phyloP scores from a whole-genome alignment of 2,113 vertebrate species.

The Megatriorchis doriae region DNA sequence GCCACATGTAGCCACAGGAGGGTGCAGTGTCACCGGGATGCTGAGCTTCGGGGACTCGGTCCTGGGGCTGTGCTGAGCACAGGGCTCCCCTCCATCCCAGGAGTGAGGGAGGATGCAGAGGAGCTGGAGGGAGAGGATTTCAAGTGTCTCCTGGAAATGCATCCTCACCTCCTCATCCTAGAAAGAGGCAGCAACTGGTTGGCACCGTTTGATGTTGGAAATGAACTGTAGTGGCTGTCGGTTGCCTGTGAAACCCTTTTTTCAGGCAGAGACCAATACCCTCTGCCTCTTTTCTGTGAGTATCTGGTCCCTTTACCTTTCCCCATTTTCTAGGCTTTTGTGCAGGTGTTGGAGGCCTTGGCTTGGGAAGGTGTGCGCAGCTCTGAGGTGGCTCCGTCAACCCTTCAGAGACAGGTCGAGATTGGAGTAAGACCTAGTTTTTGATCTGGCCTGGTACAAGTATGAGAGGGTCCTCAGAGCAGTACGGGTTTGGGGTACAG shows the following conservation, averaged over 20 bases:
- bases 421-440: neutral
- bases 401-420: neutral
- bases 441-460: neutral
- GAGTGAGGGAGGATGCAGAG: neutral
- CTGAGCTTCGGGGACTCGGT: neutral
- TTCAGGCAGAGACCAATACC: neutral
- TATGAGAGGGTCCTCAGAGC: neutral
- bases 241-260: neutral
- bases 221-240: accelerated
- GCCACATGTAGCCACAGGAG: neutral
- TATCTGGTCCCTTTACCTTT: neutral
- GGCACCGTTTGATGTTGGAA: neutral
- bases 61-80: neutral
- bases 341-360: neutral
- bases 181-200: neutral
- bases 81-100: neutral
- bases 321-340: neutral
- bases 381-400: neutral
- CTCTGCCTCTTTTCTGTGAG: neutral
- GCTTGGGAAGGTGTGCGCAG: neutral
- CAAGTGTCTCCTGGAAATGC: neutral
- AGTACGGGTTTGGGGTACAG: neutral
- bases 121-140: neutral
- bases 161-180: neutral
- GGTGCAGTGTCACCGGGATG: neutral